Percentiles rank a stretch among this genome's conserved stretches.
These are phyloP conservation scores for Probosciger aterrimus DNA, from an alignment of 2,113 vertebrate species.

Conservation along the genomic window DNA sequence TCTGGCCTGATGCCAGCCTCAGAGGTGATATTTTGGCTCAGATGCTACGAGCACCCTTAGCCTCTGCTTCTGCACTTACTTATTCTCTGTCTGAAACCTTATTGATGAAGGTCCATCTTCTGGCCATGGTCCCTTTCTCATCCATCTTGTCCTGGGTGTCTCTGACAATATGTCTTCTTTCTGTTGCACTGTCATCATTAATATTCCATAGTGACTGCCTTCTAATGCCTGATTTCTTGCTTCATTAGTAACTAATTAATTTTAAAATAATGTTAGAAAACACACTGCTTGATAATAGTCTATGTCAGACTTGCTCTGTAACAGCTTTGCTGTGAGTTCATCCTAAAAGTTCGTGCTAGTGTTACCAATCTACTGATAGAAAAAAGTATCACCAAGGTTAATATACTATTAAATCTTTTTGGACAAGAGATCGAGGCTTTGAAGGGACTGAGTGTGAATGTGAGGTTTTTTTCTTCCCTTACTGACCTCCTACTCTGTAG, in stretches of 20 bases:
- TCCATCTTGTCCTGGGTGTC: neutral
- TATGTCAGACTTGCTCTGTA: neutral
- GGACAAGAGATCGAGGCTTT: neutral
- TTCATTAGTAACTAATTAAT: neutral
- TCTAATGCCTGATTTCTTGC: neutral
- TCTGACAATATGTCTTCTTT: neutral
- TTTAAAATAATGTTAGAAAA: neutral
- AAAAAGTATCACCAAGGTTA: neutral
- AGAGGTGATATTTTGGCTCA: neutral
- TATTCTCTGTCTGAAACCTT: neutral
- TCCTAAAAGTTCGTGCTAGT: accelerated
- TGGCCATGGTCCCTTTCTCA: neutral
- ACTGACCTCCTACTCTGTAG: neutral
- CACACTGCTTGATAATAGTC: neutral
- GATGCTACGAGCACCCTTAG: neutral
- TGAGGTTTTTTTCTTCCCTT: neutral
- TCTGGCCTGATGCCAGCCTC: neutral
- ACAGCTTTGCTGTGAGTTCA: neutral
- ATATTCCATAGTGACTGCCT: neutral
- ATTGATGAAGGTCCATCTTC: neutral
- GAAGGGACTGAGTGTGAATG: neutral
- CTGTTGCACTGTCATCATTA: neutral
- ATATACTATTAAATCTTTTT: neutral
- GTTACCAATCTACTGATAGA: neutral
- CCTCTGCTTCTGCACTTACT: neutral